Conservation (phyloP, 2,797 vertebrate species). For the Leptodactylus fallax region DNA sequence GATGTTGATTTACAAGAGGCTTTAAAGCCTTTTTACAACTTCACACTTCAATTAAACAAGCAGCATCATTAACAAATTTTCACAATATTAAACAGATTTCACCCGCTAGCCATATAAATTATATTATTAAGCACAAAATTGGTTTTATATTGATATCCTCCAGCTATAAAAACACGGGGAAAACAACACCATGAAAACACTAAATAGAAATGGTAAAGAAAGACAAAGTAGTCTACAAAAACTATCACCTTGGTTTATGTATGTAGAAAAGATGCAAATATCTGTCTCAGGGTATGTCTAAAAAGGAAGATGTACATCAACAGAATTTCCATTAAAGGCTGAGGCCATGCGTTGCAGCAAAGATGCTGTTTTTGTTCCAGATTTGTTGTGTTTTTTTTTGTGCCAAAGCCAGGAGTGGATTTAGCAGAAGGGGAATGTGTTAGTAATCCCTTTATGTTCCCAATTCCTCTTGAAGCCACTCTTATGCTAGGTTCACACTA, state of each 20-base stretch:
- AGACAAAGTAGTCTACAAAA: neutral
- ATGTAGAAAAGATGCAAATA: neutral
- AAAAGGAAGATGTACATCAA: no score
- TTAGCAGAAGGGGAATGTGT: no score
- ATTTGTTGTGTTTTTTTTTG: no score
- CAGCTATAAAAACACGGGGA: constrained; percentile 18
- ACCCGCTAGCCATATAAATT: constrained; percentile 30
- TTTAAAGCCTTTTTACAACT: constrained; percentile 39
- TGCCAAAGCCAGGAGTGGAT: no score
- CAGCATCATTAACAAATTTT: constrained; percentile 43
- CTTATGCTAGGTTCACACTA: no score
- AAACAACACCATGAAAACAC: constrained; percentile 21
- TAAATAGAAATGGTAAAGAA: neutral
- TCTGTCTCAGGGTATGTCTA: neutral
- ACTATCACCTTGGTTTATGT: neutral
- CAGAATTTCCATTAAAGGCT: neutral
- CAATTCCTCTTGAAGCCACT: no score
- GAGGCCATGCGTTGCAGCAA: no score
- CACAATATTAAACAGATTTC: constrained; percentile 37
- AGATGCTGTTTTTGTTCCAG: no score
- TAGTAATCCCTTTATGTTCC: no score
- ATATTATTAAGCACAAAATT: constrained; percentile 47
- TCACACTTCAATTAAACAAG: constrained; percentile 42
- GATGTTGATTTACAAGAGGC: constrained; percentile 46
- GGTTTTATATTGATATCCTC: constrained; percentile 33